Percentiles rank a stretch among this genome's conserved stretches.
These are phyloP conservation scores for Tridacna crocea DNA, from an alignment of 2,888 invertebrate species.

Conservation along the genomic window DNA sequence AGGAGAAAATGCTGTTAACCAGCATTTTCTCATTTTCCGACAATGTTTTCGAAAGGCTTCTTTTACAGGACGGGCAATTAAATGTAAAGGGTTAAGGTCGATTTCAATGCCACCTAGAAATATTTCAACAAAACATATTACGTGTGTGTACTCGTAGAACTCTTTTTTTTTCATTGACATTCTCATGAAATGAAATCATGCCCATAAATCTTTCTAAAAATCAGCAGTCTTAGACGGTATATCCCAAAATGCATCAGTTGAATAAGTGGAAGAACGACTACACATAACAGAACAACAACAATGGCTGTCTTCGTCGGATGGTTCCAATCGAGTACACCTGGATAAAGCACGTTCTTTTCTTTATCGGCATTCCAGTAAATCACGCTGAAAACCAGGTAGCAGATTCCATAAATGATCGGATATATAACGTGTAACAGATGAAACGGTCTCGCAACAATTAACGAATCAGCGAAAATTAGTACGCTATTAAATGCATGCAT, in stretches of 20 bases:
- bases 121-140: neutral
- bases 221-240: conserved; percentile 59
- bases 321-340: conserved; percentile 79
- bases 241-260: conserved; percentile 68
- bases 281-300: conserved; percentile 53
- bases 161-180: too few species aligned
- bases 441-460: conserved; percentile 71
- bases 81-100: too few species aligned
- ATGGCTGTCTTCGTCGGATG: conserved; percentile 65
- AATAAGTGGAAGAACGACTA: conserved; percentile 65
- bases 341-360: conserved; percentile 76
- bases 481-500: conserved; percentile 74
- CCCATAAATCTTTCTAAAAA: conserved; percentile 23
- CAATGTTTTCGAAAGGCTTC: neutral
- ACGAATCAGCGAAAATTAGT: conserved; percentile 69
- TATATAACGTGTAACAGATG: conserved; percentile 73
- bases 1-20: too few species aligned
- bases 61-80: neutral
- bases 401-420: conserved; percentile 66
- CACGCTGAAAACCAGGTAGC: conserved; percentile 70
- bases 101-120: neutral
- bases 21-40: neutral
- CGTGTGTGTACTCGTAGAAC: too few species aligned
- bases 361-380: conserved; percentile 77
- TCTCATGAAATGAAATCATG: conserved; percentile 8